These are phyloP conservation scores for Muscicapa striata DNA, from an alignment of 2,797 vertebrate species.

Conservation along the genomic window DNA sequence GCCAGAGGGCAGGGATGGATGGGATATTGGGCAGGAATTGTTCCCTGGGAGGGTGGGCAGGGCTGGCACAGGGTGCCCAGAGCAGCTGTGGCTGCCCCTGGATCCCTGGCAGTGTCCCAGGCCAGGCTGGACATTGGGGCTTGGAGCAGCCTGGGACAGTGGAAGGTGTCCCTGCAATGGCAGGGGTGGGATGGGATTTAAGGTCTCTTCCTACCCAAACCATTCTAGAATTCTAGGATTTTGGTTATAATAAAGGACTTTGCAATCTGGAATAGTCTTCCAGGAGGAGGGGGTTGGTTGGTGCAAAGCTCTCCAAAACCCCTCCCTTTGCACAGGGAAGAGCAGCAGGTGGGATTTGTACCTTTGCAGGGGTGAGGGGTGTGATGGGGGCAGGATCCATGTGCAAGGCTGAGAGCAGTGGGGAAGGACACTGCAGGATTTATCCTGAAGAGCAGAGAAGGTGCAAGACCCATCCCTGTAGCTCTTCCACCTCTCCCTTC, in stretches of 20 bases:
- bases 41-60: rapidly evolving
- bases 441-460: background rate
- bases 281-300: background rate
- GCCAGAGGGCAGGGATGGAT: rapidly evolving
- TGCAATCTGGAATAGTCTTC: background rate
- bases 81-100: background rate
- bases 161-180: background rate
- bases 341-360: background rate
- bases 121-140: background rate
- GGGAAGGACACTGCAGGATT: background rate
- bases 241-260: background rate
- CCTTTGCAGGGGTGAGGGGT: background rate
- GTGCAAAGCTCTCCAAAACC: background rate
- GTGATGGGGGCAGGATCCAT: rapidly evolving
- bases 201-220: background rate
- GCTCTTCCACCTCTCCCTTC: background rate
- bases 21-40: rapidly evolving
- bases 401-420: background rate
- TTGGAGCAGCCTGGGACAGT: no score
- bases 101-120: background rate
- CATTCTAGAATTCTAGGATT: background rate
- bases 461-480: background rate
- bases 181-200: rapidly evolving
- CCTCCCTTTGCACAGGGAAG: rapidly evolving
- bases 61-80: background rate